Percentiles rank a stretch among this genome's conserved stretches.
These are phyloP conservation scores for Percina caprodes DNA, from an alignment of 2,113 vertebrate genomes.

Conservation along the genomic window DNA sequence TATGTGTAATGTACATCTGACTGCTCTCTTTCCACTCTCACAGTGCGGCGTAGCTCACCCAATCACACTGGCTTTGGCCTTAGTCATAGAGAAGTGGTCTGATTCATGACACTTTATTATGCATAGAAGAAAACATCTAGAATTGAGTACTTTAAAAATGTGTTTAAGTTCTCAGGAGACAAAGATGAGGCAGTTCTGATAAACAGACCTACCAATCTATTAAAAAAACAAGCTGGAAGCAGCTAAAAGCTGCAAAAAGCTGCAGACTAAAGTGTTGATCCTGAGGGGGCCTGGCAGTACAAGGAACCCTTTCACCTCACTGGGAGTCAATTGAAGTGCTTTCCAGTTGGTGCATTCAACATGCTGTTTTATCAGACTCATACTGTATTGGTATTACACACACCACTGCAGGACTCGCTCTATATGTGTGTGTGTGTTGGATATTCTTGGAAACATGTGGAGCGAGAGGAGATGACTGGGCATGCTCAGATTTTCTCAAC, in stretches of 20 bases:
- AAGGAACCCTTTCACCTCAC: conserved; percentile 18
- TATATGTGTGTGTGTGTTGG: not conserved
- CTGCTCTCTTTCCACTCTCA: not conserved
- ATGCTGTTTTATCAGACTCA: not conserved
- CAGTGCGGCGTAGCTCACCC: not conserved
- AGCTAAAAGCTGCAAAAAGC: conserved; percentile 3
- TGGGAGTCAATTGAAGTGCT: not conserved
- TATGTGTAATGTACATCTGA: not conserved
- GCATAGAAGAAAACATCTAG: not conserved
- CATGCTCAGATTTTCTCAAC: conserved; percentile 68
- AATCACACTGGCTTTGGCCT: not conserved
- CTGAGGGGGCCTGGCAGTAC: not conserved
- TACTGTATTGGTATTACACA: not conserved
- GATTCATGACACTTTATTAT: not conserved
- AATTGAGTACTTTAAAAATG: not conserved
- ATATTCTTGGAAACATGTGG: conserved; percentile 61
- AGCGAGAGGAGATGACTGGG: conserved; percentile 51
- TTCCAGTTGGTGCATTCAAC: not conserved
- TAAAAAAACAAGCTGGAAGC: not conserved
- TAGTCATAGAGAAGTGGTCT: not conserved
- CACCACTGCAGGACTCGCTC: not conserved
- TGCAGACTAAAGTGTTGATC: not conserved
- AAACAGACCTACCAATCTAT: conserved; percentile 1
- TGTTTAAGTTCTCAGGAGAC: not conserved
- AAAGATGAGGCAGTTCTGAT: not conserved